A percentile compares a stretch with the other conserved stretches of the same genome.
These are phyloP conservation scores for Cordilura impudica DNA, from an alignment of 2,888 invertebrate genomes.

Conservation along the genomic window DNA sequence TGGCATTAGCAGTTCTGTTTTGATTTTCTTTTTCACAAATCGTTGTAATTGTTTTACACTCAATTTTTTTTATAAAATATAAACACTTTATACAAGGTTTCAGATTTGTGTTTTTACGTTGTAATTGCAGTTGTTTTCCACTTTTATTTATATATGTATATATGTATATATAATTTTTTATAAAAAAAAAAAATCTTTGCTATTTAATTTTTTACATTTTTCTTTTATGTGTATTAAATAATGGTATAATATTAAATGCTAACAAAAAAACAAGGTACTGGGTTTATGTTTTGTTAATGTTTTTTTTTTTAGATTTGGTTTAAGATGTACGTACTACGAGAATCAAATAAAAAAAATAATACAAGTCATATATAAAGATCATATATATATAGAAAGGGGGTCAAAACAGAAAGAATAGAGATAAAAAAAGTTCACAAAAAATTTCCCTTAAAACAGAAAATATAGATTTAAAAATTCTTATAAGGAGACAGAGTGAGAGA, in stretches of 20 bases:
- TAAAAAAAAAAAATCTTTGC: conserved; percentile 34
- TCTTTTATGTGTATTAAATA: conserved; percentile 52
- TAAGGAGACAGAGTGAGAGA: not conserved
- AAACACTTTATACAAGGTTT: conserved; percentile 27
- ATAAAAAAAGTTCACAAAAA: not conserved
- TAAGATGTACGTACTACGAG: conserved; percentile 51
- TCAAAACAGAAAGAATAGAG: not conserved
- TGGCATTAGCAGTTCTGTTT: conserved; percentile 53
- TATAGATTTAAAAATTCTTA: not conserved
- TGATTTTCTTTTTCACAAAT: not conserved
- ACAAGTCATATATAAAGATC: conserved; percentile 51
- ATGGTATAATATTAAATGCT: conserved; percentile 62
- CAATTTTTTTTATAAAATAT: conserved; percentile 4
- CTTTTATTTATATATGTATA: conserved; percentile 39
- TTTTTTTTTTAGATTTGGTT: conserved; percentile 60
- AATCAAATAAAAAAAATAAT: conserved; percentile 55
- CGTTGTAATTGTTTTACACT: conserved; percentile 8
- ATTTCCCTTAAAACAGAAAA: not conserved
- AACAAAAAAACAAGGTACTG: conserved; percentile 75
- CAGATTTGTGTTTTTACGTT: conserved; percentile 24
- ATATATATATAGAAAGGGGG: not conserved
- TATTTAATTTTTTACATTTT: conserved; percentile 17
- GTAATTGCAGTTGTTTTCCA: conserved; percentile 53
- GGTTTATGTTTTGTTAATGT: conserved; percentile 73
- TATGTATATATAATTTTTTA: conserved; percentile 32